Evolutionary conservation across 2,113 vertebrate genomes (phyloP), one percentile per base, ranked within the genome.

Genomic region (Athene noctua): DNA sequence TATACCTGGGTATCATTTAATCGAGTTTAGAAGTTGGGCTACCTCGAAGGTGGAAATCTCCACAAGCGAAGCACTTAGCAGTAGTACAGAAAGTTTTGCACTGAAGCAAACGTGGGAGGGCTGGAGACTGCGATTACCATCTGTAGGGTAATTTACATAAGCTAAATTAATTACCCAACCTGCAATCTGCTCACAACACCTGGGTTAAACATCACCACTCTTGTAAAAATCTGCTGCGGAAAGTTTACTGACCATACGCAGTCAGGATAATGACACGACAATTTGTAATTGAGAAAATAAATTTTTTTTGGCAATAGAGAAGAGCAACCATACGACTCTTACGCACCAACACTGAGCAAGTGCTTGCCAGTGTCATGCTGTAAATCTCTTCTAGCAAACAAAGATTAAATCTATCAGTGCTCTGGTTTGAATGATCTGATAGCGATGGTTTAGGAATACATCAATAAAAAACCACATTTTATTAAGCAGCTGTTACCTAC

Each of bases 131-230:
- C 0, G 8, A 89, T 90, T 87, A 75, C 91, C 83, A 94, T 94
- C 91, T 96, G 80, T 30, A 95, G 80, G 83, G 47, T 86, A 71
- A 96, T 96, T 96, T 95, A 88, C 84, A 97, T 80, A 79, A 92
- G 29, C 61, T 92, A 87, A 94, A 97, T 94, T 94, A 95, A 96
- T 87, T 89, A 94, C 80, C 91, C 91, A 94, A 20, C 83, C 70
- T 3, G 4, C 92, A 97, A 94, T 95, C 94, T 96, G 96, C 91
- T 95, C 95, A 54, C 88, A 95, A 85, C 96, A 96, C 96, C 92
- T 94, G 94, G 83, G 80, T 94, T 94, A 68, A 96, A 79, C 91
- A 82, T 1, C 10, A 1, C 68, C 83, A 84, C 77, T 93, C 95
- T 72, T 49, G 58, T 66, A 46, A 79, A 91, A 95, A 95, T 73